These are phyloP conservation scores for Procambarus clarkii DNA, from an alignment of 1,140 invertebrate genomes.

Conservation along the genomic window DNA sequence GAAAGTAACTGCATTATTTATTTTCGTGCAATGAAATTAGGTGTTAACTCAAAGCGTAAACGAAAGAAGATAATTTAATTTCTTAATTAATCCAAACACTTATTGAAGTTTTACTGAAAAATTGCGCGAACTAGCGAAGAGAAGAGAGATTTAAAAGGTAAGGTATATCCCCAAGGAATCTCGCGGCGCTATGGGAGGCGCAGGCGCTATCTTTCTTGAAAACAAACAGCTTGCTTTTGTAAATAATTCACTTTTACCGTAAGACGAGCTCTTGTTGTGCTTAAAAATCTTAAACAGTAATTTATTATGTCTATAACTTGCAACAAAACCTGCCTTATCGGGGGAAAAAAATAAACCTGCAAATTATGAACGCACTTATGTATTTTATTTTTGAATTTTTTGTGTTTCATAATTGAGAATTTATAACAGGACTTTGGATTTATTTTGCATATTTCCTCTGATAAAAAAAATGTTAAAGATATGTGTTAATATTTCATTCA, in stretches of 20 bases:
- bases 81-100: background rate
- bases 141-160: background rate
- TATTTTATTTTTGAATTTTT: no score
- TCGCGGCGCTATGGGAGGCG: slow-evolving; percentile 20
- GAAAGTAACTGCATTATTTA: background rate
- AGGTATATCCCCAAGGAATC: background rate
- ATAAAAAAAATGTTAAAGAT: no score
- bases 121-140: background rate
- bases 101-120: background rate
- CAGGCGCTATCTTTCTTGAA: slow-evolving; percentile 61
- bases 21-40: background rate
- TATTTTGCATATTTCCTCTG: no score
- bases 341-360: background rate
- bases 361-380: background rate
- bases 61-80: background rate
- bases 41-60: background rate
- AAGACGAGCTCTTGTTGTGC: no score
- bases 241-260: slow-evolving; percentile 1
- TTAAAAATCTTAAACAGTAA: background rate
- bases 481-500: no score
- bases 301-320: background rate
- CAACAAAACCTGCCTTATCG: background rate
- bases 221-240: slow-evolving; percentile 61
- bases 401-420: no score
- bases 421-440: no score